phyloP scores from a whole-genome alignment of 2,888 invertebrate genomes.

The Aleiodes alternator region DNA sequence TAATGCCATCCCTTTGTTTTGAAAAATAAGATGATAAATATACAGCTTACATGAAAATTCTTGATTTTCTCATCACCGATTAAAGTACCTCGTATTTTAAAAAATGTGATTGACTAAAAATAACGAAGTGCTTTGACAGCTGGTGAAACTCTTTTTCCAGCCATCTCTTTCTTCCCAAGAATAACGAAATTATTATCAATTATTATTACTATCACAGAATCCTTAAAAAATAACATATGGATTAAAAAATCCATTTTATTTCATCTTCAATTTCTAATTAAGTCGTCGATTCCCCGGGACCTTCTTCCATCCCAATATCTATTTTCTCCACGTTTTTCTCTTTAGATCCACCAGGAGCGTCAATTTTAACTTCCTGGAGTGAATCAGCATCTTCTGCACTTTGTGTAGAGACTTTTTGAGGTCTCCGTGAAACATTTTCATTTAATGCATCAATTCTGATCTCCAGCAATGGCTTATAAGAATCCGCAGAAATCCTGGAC shows the following conservation, averaged over 20 bases:
- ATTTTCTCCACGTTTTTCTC: conserved; percentile 28
- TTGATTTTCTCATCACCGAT: too few species aligned
- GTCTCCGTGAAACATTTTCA: conserved; percentile 60
- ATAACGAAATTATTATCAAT: conserved; percentile 3
- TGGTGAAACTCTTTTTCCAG: neutral
- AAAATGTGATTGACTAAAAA: neutral
- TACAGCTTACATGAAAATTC: too few species aligned
- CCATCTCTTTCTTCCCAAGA: neutral
- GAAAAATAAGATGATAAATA: too few species aligned
- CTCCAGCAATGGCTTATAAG: conserved; percentile 60
- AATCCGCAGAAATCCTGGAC: conserved; percentile 60
- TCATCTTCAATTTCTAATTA: conserved; percentile 29
- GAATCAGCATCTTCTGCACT: conserved; percentile 44
- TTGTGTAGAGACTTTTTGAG: conserved; percentile 55
- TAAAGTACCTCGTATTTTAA: too few species aligned
- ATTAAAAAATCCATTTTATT: conserved; percentile 3
- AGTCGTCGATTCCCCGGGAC: conserved; percentile 46
- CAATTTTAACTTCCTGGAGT: conserved; percentile 47
- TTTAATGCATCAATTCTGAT: conserved; percentile 61
- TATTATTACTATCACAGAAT: conserved; percentile 59
- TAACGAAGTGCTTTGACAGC: neutral
- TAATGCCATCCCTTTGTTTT: too few species aligned
- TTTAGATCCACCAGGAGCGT: conserved; percentile 13
- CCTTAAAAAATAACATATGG: conserved; percentile 47
- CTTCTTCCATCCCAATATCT: conserved; percentile 34